Evolutionary conservation across 2,888 invertebrate species (phyloP).

Genomic region (Pyrgus malvae): DNA sequence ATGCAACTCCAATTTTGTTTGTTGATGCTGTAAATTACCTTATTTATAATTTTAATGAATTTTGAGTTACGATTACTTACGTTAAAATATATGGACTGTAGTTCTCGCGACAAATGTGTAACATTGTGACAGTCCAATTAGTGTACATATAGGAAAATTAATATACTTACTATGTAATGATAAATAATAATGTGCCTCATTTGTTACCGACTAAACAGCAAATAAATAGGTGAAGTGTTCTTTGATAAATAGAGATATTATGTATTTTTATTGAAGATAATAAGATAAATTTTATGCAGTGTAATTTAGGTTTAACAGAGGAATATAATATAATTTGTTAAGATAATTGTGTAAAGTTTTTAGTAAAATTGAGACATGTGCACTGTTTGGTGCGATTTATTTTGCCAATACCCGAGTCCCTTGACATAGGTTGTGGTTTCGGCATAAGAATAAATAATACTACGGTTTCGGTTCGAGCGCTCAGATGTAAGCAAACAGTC

Average conservation of each 20-base stretch:
- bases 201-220: conserved; percentile 73
- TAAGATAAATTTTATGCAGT: conserved; percentile 73
- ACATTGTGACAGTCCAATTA: conserved; percentile 33
- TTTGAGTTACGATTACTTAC: conserved; percentile 22
- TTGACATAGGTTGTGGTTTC: conserved; percentile 20
- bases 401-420: conserved; percentile 31
- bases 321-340: conserved; percentile 78
- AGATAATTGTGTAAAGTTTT: conserved; percentile 66
- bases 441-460: too few species aligned
- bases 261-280: conserved; percentile 77
- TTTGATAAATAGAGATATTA: conserved; percentile 76
- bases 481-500: conserved; percentile 19
- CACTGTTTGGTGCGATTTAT: conserved; percentile 40
- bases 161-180: conserved; percentile 40
- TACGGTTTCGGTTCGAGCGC: background rate
- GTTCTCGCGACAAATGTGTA: conserved; percentile 33
- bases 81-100: conserved; percentile 39
- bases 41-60: conserved; percentile 34
- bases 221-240: conserved; percentile 71
- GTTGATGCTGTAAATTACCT: conserved; percentile 54
- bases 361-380: conserved; percentile 50
- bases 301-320: conserved; percentile 76
- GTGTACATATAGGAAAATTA: conserved; percentile 38
- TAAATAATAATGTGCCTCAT: conserved; percentile 74
- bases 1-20: conserved; percentile 56